These are phyloP conservation scores for Callorhinus ursinus DNA, from an alignment of 2,113 vertebrate species.

Conservation along the genomic window DNA sequence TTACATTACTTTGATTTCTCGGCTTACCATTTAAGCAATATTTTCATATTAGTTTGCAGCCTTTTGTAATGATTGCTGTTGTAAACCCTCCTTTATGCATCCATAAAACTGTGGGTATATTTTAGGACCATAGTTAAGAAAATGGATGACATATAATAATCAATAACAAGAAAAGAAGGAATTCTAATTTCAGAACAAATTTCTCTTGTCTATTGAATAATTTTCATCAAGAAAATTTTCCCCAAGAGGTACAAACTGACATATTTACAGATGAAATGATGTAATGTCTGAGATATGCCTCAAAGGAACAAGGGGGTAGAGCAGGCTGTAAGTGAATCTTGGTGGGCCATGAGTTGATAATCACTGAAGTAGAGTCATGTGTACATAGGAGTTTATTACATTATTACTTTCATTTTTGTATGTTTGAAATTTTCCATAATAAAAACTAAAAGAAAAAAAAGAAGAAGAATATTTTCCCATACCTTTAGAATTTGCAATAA, in stretches of 20 bases:
- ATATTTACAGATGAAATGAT: background rate
- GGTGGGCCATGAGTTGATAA: background rate
- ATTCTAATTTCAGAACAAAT: background rate
- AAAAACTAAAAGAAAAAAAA: background rate
- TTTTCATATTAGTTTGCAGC: background rate
- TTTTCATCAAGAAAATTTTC: background rate
- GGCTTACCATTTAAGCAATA: background rate
- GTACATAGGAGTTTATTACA: background rate
- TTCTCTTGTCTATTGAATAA: background rate
- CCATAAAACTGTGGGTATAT: background rate
- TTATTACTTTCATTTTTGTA: background rate
- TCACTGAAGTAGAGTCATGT: background rate
- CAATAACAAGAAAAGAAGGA: background rate
- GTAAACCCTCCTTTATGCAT: background rate
- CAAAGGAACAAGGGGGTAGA: background rate
- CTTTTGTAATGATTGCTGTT: background rate
- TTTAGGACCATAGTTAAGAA: background rate
- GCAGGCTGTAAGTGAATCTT: background rate
- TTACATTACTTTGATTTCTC: constrained; percentile 10
- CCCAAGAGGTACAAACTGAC: background rate
- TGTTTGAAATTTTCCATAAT: background rate
- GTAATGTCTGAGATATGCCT: background rate
- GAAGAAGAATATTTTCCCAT: background rate
- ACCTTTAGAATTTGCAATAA: background rate
- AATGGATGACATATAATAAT: background rate